A percentile compares a stretch with the other conserved stretches of the same genome.
Conservation (phyloP, 2,113 vertebrate genomes). For the Boulengeromyrus knoepffleri region DNA sequence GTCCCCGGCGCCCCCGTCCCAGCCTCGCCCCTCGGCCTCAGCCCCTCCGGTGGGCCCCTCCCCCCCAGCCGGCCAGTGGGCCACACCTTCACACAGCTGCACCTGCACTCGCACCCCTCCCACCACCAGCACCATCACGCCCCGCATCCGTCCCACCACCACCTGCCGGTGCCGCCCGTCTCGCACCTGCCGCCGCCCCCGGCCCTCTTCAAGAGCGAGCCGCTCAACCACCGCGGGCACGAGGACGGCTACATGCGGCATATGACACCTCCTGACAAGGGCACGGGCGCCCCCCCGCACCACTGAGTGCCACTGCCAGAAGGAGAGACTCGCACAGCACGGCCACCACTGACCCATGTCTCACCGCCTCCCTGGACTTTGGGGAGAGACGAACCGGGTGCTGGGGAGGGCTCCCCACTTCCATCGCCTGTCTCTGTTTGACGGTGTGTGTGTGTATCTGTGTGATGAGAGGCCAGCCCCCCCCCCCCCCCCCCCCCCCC, state of each 20-base stretch:
- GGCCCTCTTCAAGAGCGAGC: constrained; percentile 93
- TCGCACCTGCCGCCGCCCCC: constrained; percentile 84
- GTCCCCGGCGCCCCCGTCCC: constrained; percentile 27
- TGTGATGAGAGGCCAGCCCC: background rate
- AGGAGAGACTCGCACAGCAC: background rate
- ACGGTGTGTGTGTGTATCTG: background rate
- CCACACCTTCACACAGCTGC: constrained; percentile 78
- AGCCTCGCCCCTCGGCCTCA: constrained; percentile 57
- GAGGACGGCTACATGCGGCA: constrained; percentile 87
- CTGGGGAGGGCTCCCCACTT: background rate
- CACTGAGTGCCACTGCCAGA: constrained; percentile 57
- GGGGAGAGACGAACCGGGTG: background rate
- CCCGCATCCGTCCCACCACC: constrained; percentile 68
- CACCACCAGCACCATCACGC: constrained; percentile 66
- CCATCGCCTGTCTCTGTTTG: background rate
- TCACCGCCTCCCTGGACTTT: background rate
- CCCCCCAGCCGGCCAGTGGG: constrained; percentile 58
- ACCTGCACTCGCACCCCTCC: constrained; percentile 69
- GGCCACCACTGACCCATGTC: background rate
- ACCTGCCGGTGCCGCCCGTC: constrained; percentile 71
- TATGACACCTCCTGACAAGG: constrained; percentile 72
- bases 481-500: background rate
- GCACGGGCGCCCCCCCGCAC: constrained; percentile 70
- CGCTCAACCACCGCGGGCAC: constrained; percentile 83
- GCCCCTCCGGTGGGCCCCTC: constrained; percentile 51